A percentile compares a stretch with the other conserved stretches of the same genome.
These are phyloP conservation scores for Aporophyla nigra DNA, from an alignment of 2,888 invertebrate species.

Conservation along the genomic window DNA sequence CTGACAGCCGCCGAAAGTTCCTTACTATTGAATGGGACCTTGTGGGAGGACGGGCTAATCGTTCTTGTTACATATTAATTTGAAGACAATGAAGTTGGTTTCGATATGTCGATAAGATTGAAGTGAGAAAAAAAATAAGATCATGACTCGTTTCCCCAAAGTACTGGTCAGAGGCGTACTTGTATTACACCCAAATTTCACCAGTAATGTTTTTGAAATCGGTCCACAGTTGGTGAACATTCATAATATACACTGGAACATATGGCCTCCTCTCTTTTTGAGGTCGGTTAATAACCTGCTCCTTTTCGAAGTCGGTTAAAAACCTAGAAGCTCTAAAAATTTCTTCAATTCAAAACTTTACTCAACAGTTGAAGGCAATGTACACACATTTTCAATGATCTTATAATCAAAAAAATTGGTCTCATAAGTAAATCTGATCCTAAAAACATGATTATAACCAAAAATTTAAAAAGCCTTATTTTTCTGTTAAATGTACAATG, in stretches of 20 bases:
- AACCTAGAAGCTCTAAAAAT: too few species aligned
- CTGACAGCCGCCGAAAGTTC: slow-evolving; percentile 63
- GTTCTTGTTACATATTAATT: slow-evolving; percentile 17
- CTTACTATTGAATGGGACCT: slow-evolving; percentile 59
- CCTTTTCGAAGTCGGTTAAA: too few species aligned
- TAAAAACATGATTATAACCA: background rate
- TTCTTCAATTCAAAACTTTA: background rate
- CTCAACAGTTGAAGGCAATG: background rate
- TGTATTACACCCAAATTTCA: too few species aligned
- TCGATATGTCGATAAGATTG: background rate
- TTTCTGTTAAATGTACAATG: too few species aligned
- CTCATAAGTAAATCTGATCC: background rate
- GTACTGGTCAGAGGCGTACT: too few species aligned
- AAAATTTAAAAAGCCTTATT: too few species aligned
- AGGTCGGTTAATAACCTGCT: too few species aligned
- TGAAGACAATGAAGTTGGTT: slow-evolving; percentile 16
- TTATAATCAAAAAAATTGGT: slow-evolving; percentile 2
- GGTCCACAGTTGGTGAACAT: too few species aligned
- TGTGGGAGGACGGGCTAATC: slow-evolving; percentile 23
- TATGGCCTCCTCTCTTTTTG: too few species aligned
- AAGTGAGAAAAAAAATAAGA: background rate
- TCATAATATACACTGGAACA: too few species aligned
- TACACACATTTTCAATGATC: background rate
- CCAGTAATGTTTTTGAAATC: too few species aligned
- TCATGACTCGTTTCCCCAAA: too few species aligned